Evolutionary conservation across 2,113 vertebrate species (phyloP).

Genomic region (Poeciliopsis occidentalis): DNA sequence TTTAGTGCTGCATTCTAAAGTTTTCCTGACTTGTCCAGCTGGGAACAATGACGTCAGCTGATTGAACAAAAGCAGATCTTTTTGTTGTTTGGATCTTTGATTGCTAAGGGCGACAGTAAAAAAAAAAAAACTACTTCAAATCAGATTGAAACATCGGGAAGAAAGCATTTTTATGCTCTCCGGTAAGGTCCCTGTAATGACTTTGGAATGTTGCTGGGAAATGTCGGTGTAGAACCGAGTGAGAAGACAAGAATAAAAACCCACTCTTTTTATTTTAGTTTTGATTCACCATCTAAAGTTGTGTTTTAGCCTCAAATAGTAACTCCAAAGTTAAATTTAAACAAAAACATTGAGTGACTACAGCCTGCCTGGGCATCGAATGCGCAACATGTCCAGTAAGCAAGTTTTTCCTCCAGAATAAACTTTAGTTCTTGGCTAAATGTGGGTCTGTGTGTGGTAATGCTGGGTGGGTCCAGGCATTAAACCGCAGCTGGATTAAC

Average conservation of each 20-base stretch:
- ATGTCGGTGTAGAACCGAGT: conserved; percentile 53
- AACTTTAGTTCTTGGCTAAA: conserved; percentile 24
- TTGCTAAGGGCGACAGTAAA: conserved; percentile 58
- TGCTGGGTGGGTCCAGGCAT: conserved; percentile 46
- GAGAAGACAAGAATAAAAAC: conserved; percentile 44
- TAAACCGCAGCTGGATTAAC: conserved; percentile 74
- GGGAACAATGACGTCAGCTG: conserved; percentile 49
- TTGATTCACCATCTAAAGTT: conserved; percentile 7
- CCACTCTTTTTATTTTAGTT: conserved; percentile 2
- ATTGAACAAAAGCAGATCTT: conserved; percentile 52
- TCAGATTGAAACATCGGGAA: conserved; percentile 84
- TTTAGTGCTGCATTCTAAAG: conserved; percentile 10
- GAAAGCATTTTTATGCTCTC: conserved; percentile 68
- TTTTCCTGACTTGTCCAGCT: conserved; percentile 34
- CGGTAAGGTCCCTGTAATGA: conserved; percentile 61
- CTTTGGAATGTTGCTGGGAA: conserved; percentile 65
- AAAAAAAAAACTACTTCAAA: conserved; percentile 32
- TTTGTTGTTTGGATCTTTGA: conserved; percentile 49
- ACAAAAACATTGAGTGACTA: not conserved
- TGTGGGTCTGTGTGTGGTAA: conserved; percentile 34
- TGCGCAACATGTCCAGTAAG: conserved; percentile 3
- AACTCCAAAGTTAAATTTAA: conserved; percentile 11
- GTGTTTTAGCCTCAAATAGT: not conserved
- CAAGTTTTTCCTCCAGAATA: conserved; percentile 34
- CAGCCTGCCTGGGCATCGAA: conserved; percentile 1